Conservation (phyloP, 2,888 invertebrate species). For the Epirrhoe alternata region DNA sequence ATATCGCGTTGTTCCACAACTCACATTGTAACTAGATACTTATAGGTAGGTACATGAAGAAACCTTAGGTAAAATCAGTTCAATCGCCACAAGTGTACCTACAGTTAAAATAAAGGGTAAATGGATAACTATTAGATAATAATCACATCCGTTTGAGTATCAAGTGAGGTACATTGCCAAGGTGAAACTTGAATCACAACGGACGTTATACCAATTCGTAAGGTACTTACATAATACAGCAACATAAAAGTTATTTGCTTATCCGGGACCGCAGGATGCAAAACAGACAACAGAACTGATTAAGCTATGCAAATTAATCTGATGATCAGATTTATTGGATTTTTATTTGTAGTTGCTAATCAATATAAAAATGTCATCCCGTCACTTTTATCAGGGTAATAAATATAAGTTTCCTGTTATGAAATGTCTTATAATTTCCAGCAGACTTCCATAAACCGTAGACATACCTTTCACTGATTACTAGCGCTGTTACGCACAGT, state of each 20-base stretch:
- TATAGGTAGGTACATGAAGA: too few species aligned
- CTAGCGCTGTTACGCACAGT: constrained; percentile 17
- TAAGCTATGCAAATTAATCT: constrained; percentile 3
- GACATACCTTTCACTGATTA: constrained; percentile 4
- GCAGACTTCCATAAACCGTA: constrained; percentile 13
- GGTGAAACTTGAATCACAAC: constrained; percentile 39
- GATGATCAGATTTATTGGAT: not conserved
- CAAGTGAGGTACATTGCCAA: constrained; percentile 33
- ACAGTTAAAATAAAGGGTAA: not conserved
- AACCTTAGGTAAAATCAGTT: not conserved
- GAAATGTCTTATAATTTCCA: constrained; percentile 10
- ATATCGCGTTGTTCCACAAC: not conserved
- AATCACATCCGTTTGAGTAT: constrained; percentile 12
- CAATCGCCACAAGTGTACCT: not conserved
- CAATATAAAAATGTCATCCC: constrained; percentile 8
- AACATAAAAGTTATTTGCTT: constrained; percentile 9
- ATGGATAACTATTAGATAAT: not conserved
- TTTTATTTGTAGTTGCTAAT: not conserved
- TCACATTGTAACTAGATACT: too few species aligned
- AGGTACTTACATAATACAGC: constrained; percentile 13
- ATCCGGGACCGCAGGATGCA: constrained; percentile 16
- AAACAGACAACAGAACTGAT: constrained; percentile 6
- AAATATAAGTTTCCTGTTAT: constrained; percentile 20
- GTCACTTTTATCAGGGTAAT: constrained; percentile 9
- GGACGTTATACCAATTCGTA: constrained; percentile 33